Evolutionary conservation across 2,113 vertebrate genomes (phyloP).

Genomic region (Ginglymostoma cirratum): DNA sequence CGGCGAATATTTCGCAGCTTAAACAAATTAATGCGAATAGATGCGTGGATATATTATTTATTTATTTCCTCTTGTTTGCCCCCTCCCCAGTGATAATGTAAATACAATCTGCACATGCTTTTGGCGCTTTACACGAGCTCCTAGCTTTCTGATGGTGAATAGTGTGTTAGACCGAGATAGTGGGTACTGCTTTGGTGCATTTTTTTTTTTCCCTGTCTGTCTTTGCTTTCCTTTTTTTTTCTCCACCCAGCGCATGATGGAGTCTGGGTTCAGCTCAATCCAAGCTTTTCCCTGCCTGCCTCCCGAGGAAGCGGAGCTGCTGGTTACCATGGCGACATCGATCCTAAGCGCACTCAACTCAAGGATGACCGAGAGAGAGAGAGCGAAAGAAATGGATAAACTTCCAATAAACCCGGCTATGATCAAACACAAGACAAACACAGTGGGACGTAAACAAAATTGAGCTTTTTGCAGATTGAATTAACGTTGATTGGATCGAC

Average conservation of each 20-base stretch:
- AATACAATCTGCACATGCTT: neutral
- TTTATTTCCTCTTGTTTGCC: neutral
- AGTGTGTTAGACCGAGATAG: neutral
- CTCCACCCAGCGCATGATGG: neutral
- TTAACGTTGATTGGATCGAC: neutral
- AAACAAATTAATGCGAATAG: constrained; percentile 30
- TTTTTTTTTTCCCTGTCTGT: neutral
- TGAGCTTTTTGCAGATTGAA: neutral
- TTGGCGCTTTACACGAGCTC: neutral
- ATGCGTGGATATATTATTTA: constrained; percentile 21
- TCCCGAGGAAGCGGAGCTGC: neutral
- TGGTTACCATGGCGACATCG: constrained; percentile 21
- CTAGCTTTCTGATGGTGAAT: neutral
- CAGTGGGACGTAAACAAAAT: neutral
- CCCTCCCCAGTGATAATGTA: neutral
- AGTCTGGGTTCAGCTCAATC: neutral
- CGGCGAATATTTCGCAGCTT: neutral
- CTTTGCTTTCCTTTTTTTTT: neutral
- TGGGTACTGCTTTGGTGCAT: neutral
- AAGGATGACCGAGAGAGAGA: constrained; percentile 21
- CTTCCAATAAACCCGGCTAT: neutral
- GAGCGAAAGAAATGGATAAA: neutral
- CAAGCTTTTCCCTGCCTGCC: neutral
- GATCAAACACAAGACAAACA: neutral
- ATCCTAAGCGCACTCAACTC: constrained; percentile 22